These are phyloP conservation scores for Meloidogyne exigua DNA, from an alignment of 1,140 invertebrate species.

Conservation along the genomic window DNA sequence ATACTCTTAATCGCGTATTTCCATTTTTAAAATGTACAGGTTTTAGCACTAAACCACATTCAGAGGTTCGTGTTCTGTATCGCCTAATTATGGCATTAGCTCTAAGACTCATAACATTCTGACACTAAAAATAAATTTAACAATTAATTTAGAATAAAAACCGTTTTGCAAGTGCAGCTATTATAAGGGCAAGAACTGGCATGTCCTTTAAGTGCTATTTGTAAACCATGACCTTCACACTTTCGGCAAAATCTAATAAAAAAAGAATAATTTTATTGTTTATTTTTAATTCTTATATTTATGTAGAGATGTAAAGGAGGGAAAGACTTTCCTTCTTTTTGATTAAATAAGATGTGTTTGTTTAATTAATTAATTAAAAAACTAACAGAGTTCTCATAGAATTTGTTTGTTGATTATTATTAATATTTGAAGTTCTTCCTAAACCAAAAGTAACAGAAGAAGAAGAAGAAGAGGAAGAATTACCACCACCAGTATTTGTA, in stretches of 20 bases:
- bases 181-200: conserved; percentile 60
- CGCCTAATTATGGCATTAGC: conserved; percentile 61
- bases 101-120: conserved; percentile 63
- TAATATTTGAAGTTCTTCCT: not conserved
- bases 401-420: not conserved
- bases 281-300: too few species aligned
- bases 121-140: conserved; percentile 45
- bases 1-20: conserved; percentile 58
- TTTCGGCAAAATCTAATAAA: conserved; percentile 55
- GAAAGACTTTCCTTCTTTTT: too few species aligned
- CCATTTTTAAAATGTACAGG: conserved; percentile 63
- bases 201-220: conserved; percentile 58
- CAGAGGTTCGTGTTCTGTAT: conserved; percentile 58
- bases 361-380: conserved; percentile 9
- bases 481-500: not conserved
- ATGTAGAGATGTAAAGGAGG: too few species aligned
- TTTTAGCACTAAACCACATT: conserved; percentile 61
- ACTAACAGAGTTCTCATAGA: conserved; percentile 7
- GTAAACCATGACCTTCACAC: conserved; percentile 60
- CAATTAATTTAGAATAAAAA: not conserved
- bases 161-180: conserved; percentile 60
- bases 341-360: too few species aligned
- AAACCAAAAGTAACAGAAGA: not conserved
- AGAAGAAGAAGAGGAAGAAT: not conserved
- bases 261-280: too few species aligned